These are phyloP conservation scores for Drosophila carrolli DNA, from an alignment of 1,140 invertebrate genomes.

Conservation along the genomic window DNA sequence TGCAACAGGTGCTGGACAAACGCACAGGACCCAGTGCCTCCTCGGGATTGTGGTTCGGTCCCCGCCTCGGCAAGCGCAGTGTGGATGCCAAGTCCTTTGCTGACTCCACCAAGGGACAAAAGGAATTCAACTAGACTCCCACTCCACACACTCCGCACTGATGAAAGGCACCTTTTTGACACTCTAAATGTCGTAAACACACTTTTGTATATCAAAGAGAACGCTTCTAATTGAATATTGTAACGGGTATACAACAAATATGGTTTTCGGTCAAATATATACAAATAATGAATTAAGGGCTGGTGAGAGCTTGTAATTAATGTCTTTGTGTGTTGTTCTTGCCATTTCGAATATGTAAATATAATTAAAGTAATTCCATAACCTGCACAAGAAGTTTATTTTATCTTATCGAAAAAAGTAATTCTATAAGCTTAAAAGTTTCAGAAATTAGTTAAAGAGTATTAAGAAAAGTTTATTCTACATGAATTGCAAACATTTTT, in stretches of 20 bases:
- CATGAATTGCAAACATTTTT: constrained; percentile 40
- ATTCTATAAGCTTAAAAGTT: too few species aligned
- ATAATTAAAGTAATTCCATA: constrained; percentile 24
- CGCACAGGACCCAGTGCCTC: constrained; percentile 79
- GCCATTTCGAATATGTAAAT: constrained; percentile 52
- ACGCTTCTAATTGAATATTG: constrained; percentile 55
- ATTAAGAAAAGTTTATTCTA: constrained; percentile 48
- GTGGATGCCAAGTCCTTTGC: constrained; percentile 56
- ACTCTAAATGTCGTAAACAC: constrained; percentile 12
- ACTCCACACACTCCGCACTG: background rate
- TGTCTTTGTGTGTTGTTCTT: constrained; percentile 32
- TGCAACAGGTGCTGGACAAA: constrained; percentile 78
- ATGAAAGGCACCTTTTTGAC: constrained; percentile 8
- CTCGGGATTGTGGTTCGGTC: constrained; percentile 87
- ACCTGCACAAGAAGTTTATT: background rate
- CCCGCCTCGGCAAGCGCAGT: constrained; percentile 85
- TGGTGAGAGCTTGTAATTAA: constrained; percentile 72
- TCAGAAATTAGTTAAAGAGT: background rate
- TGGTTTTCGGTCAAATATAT: constrained; percentile 45
- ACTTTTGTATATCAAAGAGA: constrained; percentile 32
- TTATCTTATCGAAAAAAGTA: too few species aligned
- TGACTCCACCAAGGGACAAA: constrained; percentile 54
- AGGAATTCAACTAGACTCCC: constrained; percentile 62
- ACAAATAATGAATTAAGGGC: constrained; percentile 50
- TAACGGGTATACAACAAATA: constrained; percentile 54